Percentiles rank a stretch among this genome's conserved stretches.
Conservation (phyloP, 2,113 vertebrate species). For the Saguinus midas region DNA sequence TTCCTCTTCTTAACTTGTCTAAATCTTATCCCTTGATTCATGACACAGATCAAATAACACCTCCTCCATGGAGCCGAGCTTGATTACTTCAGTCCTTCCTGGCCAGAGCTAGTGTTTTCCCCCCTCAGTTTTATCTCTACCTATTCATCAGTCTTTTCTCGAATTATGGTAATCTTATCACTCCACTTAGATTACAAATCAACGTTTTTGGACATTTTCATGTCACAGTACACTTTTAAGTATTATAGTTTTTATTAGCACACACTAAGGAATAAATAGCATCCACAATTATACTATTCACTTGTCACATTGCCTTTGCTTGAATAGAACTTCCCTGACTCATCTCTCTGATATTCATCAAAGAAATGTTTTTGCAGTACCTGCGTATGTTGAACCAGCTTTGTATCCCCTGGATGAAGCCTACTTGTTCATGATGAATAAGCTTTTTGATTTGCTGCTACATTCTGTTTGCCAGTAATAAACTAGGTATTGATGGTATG, state of each 20-base stretch:
- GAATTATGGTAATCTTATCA: not conserved
- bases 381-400: not conserved
- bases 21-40: not conserved
- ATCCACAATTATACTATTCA: not conserved
- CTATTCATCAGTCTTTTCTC: not conserved
- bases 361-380: not conserved
- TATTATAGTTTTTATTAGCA: not conserved
- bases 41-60: not conserved
- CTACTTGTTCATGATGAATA: too few relatives aligned
- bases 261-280: not conserved
- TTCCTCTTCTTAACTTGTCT: not conserved
- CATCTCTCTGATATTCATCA: not conserved
- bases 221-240: not conserved
- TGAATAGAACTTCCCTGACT: not conserved
- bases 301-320: not conserved
- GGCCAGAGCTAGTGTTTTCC: not conserved
- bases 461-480: too few relatives aligned
- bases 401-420: too few relatives aligned
- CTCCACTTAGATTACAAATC: not conserved
- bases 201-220: not conserved
- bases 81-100: not conserved
- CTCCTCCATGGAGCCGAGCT: not conserved
- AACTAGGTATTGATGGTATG: too few relatives aligned
- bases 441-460: too few relatives aligned
- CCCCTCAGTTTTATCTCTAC: not conserved